A percentile compares a stretch with the other conserved stretches of the same genome.
phyloP scores from a whole-genome alignment of 2,113 vertebrate species.

The Equus quagga region DNA sequence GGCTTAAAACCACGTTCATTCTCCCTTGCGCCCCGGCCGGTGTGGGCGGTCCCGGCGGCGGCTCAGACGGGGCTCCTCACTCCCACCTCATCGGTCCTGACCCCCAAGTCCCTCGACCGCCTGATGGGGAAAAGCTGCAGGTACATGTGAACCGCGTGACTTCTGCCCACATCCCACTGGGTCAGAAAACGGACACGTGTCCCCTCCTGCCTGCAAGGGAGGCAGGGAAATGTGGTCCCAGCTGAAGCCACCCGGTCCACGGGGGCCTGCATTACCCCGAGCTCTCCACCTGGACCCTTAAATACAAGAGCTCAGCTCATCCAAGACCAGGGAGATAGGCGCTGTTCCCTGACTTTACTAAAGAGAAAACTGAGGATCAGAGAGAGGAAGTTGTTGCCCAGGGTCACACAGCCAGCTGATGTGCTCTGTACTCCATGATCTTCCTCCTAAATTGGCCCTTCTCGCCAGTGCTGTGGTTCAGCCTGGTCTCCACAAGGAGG shows the following conservation, averaged over 20 bases:
- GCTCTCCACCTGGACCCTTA: neutral
- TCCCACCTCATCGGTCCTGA: fast-evolving
- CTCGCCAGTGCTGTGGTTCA: neutral
- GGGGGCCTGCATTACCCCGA: neutral
- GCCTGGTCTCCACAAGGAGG: neutral
- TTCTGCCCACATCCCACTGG: neutral
- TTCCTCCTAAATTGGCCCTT: neutral
- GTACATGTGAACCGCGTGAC: fast-evolving
- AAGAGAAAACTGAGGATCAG: neutral
- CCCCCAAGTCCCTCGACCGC: neutral
- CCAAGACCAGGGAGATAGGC: neutral
- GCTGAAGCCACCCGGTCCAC: fast-evolving
- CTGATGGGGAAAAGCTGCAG: neutral
- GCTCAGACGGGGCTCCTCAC: neutral
- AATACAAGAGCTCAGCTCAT: neutral
- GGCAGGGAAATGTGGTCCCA: neutral
- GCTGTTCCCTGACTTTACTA: too few species aligned
- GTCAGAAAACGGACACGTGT: fast-evolving
- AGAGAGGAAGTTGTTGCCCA: fast-evolving
- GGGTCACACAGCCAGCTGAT: neutral
- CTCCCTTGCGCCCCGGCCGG: fast-evolving
- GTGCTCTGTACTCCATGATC: fast-evolving
- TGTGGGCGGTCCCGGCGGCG: fast-evolving
- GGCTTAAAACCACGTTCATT: too few species aligned
- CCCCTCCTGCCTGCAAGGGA: fast-evolving